Base-by-base conservation (phyloP, 2,113 vertebrate species). In the Collichthys lucidus region DNA sequence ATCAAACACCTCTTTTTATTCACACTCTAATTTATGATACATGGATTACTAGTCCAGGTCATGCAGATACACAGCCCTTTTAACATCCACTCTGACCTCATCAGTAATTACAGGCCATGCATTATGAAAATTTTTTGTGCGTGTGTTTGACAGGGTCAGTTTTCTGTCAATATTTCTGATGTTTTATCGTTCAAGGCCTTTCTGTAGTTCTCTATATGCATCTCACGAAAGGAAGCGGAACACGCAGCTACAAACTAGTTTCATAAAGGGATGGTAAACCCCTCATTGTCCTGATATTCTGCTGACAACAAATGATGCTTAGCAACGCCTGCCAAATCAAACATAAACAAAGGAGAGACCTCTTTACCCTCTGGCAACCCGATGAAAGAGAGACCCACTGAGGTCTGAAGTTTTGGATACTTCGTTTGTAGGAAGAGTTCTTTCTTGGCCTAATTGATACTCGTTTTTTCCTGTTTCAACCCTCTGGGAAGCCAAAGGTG, bases 111-210 rank as follows among this genome's bases (percentile, higher is more conserved):
- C 77, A 91, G 86, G 92, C 90, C 76, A 84, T 83, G 85, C 92
- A 92, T 94, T 93, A 93, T 90, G 82, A 87, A 89, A 86, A 91
- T 89, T 89, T 87, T 88, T 88, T 86, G 86, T 88, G 88, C 85
- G 79, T 86, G 77, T 81, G 75, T 85, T 84, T 77, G 73, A 91
- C 85, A 82, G 81, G 70, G 82, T 88, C 87, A 87, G 84, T 90
- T 80, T 83, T 81, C 77, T 44, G 79, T 92, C 88, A 82, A 89
- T 90, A 85, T 86, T 77, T 85, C 55, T 79, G 53, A 89, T 61
- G 40, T 89, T 82, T 90, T 77, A 73, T 86, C 85, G 42, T 85
- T 82, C 55, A 74, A 80, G 77, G 77, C 83, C 81, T 84, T 81
- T 26, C 71, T 65, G 47, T 24, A 12, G 11, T 26, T 77, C 56